Percentiles rank a stretch among this genome's conserved stretches.
These are phyloP conservation scores for Megalops atlanticus DNA, from an alignment of 2,113 vertebrate species.

Conservation along the genomic window DNA sequence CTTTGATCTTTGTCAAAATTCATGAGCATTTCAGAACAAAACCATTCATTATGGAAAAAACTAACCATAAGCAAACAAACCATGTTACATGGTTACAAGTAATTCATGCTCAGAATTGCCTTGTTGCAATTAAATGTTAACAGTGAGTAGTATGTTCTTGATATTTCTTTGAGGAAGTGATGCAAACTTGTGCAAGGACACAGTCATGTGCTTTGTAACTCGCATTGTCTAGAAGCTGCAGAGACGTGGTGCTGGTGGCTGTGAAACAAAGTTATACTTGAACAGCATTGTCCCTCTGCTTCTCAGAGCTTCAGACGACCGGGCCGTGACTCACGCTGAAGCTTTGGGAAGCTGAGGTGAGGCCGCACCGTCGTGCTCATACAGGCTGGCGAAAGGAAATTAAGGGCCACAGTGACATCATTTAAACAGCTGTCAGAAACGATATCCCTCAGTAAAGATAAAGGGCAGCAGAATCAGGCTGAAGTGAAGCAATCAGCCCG, in stretches of 20 bases:
- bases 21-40: not conserved
- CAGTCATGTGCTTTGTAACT: no score
- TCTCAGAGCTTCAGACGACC: no score
- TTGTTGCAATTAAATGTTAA: not conserved
- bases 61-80: no score
- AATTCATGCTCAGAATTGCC: not conserved
- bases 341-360: no score
- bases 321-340: no score
- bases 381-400: conserved; percentile 4
- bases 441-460: not conserved
- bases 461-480: not conserved
- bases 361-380: no score
- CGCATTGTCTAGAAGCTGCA: no score
- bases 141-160: not conserved
- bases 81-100: no score
- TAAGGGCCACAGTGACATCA: not conserved
- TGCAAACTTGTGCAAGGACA: not conserved
- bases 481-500: conserved; percentile 11
- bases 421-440: conserved; percentile 19
- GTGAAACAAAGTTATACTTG: no score
- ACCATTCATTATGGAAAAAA: no score
- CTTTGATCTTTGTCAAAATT: not conserved
- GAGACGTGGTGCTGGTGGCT: no score
- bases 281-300: no score
- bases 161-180: not conserved